phyloP scores from a whole-genome alignment of 2,113 vertebrate genomes.

The Hypocryptadius cinnamomeus region DNA sequence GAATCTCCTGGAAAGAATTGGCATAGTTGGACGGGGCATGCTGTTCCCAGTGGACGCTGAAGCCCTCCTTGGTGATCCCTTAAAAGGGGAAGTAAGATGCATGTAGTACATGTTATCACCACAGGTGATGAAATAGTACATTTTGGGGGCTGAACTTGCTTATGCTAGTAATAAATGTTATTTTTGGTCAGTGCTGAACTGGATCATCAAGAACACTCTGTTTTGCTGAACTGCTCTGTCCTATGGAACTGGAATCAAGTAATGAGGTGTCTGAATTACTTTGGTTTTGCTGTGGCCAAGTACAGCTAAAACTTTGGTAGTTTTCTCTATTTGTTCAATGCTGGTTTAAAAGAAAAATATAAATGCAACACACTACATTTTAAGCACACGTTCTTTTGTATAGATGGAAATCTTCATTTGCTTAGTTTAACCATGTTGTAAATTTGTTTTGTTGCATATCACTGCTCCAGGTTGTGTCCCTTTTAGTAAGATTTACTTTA shows the following conservation, averaged over 20 bases:
- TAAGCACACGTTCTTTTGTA: fast-evolving
- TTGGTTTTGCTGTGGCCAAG: neutral
- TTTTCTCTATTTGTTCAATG: neutral
- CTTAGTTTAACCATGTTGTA: neutral
- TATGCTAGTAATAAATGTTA: neutral
- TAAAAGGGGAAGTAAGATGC: neutral
- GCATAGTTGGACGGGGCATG: neutral
- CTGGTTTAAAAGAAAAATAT: neutral
- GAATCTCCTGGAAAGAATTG: neutral
- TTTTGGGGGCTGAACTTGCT: neutral
- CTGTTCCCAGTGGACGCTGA: neutral
- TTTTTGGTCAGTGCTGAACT: neutral
- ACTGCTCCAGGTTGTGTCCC: neutral
- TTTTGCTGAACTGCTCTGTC: neutral
- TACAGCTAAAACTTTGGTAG: neutral
- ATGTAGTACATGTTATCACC: neutral
- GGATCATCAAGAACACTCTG: neutral
- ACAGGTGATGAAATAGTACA: neutral
- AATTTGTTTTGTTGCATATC: neutral
- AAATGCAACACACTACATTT: neutral
- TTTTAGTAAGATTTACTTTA: neutral
- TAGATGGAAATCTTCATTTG: neutral
- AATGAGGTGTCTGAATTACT: neutral
- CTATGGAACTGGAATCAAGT: neutral
- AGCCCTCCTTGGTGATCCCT: neutral